Evolutionary conservation across 2,113 vertebrate species (phyloP).

Genomic region (Rousettus leschenaultii): DNA sequence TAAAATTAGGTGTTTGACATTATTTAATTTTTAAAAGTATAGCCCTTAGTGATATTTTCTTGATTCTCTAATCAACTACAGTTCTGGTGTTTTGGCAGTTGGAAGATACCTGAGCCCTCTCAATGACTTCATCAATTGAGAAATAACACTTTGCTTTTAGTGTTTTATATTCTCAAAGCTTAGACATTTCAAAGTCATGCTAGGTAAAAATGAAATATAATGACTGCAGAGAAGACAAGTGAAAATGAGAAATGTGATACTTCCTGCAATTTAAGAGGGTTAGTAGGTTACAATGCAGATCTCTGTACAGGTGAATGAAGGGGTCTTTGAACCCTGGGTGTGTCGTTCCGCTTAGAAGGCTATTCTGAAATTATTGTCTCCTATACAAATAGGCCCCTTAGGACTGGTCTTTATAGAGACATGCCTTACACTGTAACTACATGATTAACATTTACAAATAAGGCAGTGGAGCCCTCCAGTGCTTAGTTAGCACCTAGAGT

Average conservation of each 20-base stretch:
- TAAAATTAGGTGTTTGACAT: neutral
- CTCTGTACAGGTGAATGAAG: neutral
- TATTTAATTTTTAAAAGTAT: constrained; percentile 26
- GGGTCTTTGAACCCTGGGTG: neutral
- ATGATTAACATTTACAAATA: neutral
- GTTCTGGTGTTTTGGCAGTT: neutral
- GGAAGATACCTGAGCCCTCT: neutral
- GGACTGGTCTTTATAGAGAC: neutral
- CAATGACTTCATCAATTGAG: neutral
- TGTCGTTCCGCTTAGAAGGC: neutral
- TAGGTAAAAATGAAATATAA: neutral
- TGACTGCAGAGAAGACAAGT: neutral
- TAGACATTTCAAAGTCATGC: neutral
- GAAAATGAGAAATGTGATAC: neutral
- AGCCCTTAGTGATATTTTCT: neutral
- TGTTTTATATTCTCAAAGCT: neutral
- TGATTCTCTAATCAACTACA: neutral
- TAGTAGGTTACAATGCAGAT: neutral
- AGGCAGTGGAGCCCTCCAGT: neutral
- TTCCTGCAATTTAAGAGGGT: neutral
- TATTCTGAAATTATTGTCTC: neutral
- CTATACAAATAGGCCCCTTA: neutral
- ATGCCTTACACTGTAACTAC: neutral
- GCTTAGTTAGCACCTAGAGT: neutral
- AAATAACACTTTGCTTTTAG: neutral